These are phyloP conservation scores for Stegana nigrithorax DNA, from an alignment of 2,888 invertebrate species.

Conservation along the genomic window DNA sequence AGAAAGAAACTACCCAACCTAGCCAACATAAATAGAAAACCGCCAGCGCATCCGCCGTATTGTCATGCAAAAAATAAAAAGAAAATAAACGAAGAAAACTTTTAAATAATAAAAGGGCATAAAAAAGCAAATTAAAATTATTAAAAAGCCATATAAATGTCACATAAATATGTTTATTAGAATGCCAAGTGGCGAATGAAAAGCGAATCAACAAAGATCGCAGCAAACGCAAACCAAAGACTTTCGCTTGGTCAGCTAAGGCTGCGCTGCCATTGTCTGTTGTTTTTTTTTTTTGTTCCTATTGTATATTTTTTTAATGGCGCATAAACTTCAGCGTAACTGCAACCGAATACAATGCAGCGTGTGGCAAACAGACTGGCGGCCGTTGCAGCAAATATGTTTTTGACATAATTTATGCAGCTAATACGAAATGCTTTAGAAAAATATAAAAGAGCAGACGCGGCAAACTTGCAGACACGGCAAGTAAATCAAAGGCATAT, in stretches of 20 bases:
- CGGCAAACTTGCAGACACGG: background rate
- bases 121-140: conserved; percentile 29
- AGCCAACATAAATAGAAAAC: too few species aligned
- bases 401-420: background rate
- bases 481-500: background rate
- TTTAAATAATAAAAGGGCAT: conserved; percentile 50
- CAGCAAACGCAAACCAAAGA: background rate
- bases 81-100: too few species aligned
- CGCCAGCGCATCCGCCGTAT: conserved; percentile 57
- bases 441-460: conserved; percentile 47
- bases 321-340: conserved; percentile 10
- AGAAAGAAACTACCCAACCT: too few species aligned
- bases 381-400: too few species aligned
- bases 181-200: too few species aligned
- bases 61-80: conserved; percentile 57
- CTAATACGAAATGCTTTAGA: conserved; percentile 47
- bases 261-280: background rate
- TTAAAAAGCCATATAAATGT: conserved; percentile 18
- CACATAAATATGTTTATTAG: conserved; percentile 14
- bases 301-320: too few species aligned
- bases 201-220: too few species aligned
- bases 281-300: too few species aligned
- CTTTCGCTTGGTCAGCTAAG: background rate
- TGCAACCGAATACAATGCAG: conserved; percentile 9
- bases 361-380: background rate